Base-by-base conservation (phyloP, 2,888 invertebrate species). In the Deladenus siricidicola region DNA sequence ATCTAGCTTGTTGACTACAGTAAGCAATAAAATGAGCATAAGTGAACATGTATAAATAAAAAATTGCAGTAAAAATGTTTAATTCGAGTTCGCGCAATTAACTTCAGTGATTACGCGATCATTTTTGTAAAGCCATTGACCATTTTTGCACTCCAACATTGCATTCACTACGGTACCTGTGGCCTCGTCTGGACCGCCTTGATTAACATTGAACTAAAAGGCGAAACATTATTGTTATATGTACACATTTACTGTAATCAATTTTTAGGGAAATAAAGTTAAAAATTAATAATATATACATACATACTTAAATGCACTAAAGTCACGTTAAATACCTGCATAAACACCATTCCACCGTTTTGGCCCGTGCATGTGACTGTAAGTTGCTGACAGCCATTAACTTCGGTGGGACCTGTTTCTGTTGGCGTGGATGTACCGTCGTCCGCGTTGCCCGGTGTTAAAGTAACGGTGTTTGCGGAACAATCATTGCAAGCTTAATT, bases 371-470 rank as follows among this genome's bases (percentile, higher is more conserved):
- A 58, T 3, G 58, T 58, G 8, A 58, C 34, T 28, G 56, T 59
- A 19, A 58, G n/a, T 21, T 39, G 42, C 3, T 29, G 17, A 59
- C 58, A 58, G 26, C 58, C 58, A 57, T 59, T 57, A 29, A 24
- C 45, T 21, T n/a, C 56, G 8, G 42, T 59, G 30, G 80, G 88
- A 3, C n/a, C n/a, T 19, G 42, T 39, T 14, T n/a, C n/a, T 28
- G 53, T 34, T n/a, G 53, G 53, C 4, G 53, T 53, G 8, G 39
- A 53, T 39, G 53, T 53, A 2, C 53, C 53, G 28, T 21, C 8
- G n/a, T 47, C 26, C 19, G 47, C 8, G n/a, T 50, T 30, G 19
- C 39, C 39, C n/a, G 53, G 30, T n/a, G 39, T 53, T 19, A 50
- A 28, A 24, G 50, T 50, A 23, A 53, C 19, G 23, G 53, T 24